These are phyloP conservation scores for Podarcis cretensis DNA, from an alignment of 2,113 vertebrate genomes.

Conservation along the genomic window DNA sequence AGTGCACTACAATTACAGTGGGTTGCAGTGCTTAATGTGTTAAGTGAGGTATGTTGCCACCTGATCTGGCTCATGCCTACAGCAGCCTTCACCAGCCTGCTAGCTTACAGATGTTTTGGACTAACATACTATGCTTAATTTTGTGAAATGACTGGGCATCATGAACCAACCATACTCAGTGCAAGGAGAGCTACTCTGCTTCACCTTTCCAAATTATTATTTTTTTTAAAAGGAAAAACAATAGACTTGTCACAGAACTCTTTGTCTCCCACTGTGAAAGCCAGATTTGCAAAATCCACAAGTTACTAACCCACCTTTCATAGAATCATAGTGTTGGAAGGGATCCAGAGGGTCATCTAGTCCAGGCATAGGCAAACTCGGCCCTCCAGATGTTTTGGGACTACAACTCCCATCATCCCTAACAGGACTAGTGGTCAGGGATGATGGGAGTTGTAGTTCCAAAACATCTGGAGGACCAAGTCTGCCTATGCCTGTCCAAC, in stretches of 20 bases:
- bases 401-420: no score
- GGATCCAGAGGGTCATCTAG: no score
- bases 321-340: no score
- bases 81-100: not conserved
- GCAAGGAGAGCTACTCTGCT: not conserved
- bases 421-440: no score
- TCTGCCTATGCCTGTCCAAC: no score
- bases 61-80: not conserved
- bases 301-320: not conserved
- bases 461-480: no score
- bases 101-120: no score
- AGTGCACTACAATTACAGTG: conserved; percentile 1
- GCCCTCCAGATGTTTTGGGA: no score
- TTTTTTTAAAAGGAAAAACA: not conserved
- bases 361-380: no score
- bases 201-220: not conserved
- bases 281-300: not conserved
- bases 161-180: not conserved
- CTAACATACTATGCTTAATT: not conserved
- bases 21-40: not conserved
- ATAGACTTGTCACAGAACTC: no score
- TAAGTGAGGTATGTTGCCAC: not conserved
- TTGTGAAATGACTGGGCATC: not conserved
- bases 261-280: not conserved
- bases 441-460: no score